Evolutionary conservation across 2,113 vertebrate species (phyloP).

Genomic region (Saguinus midas): DNA sequence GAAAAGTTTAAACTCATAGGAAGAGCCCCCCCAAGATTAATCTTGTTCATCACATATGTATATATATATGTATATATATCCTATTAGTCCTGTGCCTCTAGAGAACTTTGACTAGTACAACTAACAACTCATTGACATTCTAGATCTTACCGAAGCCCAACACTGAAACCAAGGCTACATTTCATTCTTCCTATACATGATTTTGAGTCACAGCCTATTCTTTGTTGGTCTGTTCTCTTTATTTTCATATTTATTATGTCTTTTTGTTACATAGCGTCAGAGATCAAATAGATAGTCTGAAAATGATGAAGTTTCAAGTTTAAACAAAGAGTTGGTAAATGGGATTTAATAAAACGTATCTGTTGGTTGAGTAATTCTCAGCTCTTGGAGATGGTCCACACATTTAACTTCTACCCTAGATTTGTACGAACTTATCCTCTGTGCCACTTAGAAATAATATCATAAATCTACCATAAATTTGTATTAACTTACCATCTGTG

Average conservation of each 20-base stretch:
- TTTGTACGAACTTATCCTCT: too few relatives aligned
- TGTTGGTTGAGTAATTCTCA: background rate
- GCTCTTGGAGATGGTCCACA: background rate
- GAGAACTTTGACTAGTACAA: background rate
- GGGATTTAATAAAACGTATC: background rate
- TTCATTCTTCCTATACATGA: background rate
- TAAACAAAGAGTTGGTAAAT: too few relatives aligned
- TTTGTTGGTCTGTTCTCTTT: background rate
- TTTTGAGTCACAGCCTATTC: background rate
- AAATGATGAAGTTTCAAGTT: background rate
- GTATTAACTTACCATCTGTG: fast-evolving
- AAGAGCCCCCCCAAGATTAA: background rate
- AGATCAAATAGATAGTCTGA: background rate
- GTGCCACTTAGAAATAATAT: background rate
- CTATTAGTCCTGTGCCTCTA: too few relatives aligned
- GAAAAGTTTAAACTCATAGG: too few relatives aligned
- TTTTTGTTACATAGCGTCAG: too few relatives aligned
- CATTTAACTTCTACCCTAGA: fast-evolving
- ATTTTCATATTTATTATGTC: background rate
- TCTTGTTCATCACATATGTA: background rate
- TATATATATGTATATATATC: too few relatives aligned
- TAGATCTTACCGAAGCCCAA: background rate
- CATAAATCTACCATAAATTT: too few relatives aligned
- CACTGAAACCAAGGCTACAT: background rate
- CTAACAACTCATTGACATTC: background rate